These are phyloP conservation scores for Pseudonaja textilis DNA, from an alignment of 2,113 vertebrate species.

Conservation along the genomic window DNA sequence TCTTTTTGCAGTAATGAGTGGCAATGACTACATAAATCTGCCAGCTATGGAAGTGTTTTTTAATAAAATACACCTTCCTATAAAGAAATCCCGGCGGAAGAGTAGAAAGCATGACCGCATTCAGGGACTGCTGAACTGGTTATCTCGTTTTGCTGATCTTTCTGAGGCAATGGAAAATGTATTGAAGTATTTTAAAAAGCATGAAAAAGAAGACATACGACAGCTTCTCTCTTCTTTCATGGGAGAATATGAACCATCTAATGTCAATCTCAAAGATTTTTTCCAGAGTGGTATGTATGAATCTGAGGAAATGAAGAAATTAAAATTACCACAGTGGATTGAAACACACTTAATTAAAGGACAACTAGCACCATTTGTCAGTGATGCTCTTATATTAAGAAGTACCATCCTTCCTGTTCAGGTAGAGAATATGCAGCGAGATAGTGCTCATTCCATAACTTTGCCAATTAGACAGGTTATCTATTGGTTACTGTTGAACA, in stretches of 20 bases:
- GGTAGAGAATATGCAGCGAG: constrained; percentile 83
- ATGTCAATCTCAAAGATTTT: constrained; percentile 72
- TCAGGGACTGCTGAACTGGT: constrained; percentile 80
- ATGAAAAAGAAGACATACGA: constrained; percentile 57
- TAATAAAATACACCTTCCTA: constrained; percentile 43
- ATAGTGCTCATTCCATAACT: constrained; percentile 78
- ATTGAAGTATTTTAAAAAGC: constrained; percentile 58
- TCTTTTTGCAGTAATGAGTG: constrained; percentile 83
- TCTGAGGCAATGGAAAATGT: constrained; percentile 71
- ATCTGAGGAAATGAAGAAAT: constrained; percentile 45
- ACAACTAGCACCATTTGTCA: constrained; percentile 72
- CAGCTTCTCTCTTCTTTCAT: constrained; percentile 71
- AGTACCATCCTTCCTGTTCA: constrained; percentile 83
- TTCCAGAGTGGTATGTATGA: constrained; percentile 66
- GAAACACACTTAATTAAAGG: constrained; percentile 66
- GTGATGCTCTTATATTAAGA: constrained; percentile 77
- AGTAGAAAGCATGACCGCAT: constrained; percentile 71
- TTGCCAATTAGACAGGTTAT: constrained; percentile 78
- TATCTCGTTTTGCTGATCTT: constrained; percentile 74
- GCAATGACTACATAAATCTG: constrained; percentile 80
- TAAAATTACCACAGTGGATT: constrained; percentile 75
- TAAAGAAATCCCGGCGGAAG: constrained; percentile 19
- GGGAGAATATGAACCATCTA: constrained; percentile 80
- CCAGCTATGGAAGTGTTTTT: constrained; percentile 71
- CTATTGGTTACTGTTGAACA: constrained; percentile 79